Evolutionary conservation across 2,797 vertebrate genomes (phyloP).

Genomic region (Pyrrhura leucotis): DNA sequence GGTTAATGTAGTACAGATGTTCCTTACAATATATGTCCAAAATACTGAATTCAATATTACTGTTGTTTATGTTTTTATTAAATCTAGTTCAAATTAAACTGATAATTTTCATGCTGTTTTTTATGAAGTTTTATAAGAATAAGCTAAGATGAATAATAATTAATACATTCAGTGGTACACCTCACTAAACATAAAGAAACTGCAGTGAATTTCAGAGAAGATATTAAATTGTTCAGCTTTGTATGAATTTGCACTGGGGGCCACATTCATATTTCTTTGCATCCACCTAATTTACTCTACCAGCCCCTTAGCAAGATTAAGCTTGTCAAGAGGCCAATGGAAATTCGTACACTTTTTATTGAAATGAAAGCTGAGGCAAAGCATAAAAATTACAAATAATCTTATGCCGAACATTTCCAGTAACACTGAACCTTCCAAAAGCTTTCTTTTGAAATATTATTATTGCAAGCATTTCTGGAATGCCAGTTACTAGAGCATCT

Average conservation of each 20-base stretch:
- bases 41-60: not conserved
- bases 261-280: not conserved
- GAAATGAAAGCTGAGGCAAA: not conserved
- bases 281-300: not conserved
- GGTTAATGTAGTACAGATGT: not conserved
- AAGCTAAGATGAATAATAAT: not conserved
- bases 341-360: conserved; percentile 16
- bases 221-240: not conserved
- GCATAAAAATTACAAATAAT: not conserved
- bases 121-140: not conserved
- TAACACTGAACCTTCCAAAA: not conserved
- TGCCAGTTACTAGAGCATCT: not conserved
- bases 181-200: not conserved
- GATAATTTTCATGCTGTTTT: not conserved
- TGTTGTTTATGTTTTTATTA: not conserved
- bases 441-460: not conserved
- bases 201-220: not conserved
- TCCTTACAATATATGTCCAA: not conserved
- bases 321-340: not conserved
- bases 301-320: not conserved
- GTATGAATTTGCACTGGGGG: not conserved
- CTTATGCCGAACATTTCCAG: not conserved
- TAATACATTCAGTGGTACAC: not conserved
- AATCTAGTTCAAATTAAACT: not conserved
- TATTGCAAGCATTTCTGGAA: not conserved